phyloP scores from a whole-genome alignment of 2,797 vertebrate genomes.

The Pygocentrus nattereri region DNA sequence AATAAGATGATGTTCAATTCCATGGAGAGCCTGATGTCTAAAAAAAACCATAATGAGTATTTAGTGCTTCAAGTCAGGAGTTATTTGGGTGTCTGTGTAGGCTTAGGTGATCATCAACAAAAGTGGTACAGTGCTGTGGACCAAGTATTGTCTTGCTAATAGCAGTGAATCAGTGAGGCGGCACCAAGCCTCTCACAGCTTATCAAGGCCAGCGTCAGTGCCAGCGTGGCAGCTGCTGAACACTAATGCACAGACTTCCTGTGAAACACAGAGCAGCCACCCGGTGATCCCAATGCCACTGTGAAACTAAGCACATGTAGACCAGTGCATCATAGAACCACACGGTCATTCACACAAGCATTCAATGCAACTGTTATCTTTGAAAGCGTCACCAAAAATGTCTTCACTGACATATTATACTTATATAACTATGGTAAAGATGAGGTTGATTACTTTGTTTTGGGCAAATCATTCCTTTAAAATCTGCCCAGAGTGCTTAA shows the following conservation, averaged over 20 bases:
- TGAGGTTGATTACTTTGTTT: no score
- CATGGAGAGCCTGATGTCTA: conserved; percentile 7
- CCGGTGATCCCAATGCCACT: conserved; percentile 41
- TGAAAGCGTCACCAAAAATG: no score
- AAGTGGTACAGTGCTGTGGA: conserved; percentile 34
- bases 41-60: conserved; percentile 25
- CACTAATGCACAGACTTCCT: conserved; percentile 74
- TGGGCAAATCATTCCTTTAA: no score
- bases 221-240: conserved; percentile 78
- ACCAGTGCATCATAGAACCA: conserved; percentile 25
- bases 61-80: conserved; percentile 37
- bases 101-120: conserved; percentile 10
- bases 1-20: neutral
- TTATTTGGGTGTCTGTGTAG: conserved; percentile 38
- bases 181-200: conserved; percentile 57
- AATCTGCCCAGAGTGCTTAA: no score
- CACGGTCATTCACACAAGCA: neutral
- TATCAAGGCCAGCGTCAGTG: conserved; percentile 77
- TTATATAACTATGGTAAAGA: no score
- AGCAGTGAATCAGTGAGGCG: conserved; percentile 47
- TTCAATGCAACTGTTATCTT: neutral
- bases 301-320: conserved; percentile 36
- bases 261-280: conserved; percentile 67
- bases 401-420: no score
- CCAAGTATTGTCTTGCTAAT: conserved; percentile 45